Evolutionary conservation across 2,797 vertebrate genomes (phyloP).

Genomic region (Phrynocephalus guinanensis): DNA sequence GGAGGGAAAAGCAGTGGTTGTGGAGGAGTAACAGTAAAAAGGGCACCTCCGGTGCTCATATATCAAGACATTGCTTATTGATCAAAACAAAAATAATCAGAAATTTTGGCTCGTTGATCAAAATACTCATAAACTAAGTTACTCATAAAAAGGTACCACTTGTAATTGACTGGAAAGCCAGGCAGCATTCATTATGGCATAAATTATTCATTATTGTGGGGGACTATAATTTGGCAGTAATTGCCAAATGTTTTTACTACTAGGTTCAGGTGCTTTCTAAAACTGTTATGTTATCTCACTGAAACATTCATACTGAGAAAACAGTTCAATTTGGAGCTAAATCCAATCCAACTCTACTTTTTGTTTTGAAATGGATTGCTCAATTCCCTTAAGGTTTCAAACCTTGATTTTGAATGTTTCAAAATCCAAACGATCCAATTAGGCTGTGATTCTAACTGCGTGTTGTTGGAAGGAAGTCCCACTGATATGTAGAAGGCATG

Average conservation of each 20-base stretch:
- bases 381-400: not conserved
- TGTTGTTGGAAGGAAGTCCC: not conserved
- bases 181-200: constrained; percentile 59
- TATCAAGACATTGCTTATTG: no score
- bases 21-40: no score
- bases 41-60: no score
- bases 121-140: no score
- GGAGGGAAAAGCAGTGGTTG: no score
- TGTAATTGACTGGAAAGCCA: constrained; percentile 52
- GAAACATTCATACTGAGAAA: constrained; percentile 48
- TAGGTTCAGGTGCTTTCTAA: not conserved
- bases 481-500: not conserved
- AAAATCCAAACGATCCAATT: not conserved
- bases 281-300: constrained; percentile 45
- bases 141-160: no score
- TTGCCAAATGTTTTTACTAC: constrained; percentile 49
- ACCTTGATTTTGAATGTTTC: not conserved
- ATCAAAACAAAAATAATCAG: no score
- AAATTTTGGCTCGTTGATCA: no score
- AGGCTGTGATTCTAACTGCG: not conserved
- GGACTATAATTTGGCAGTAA: constrained; percentile 13
- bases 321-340: constrained; percentile 61
- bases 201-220: constrained; percentile 54
- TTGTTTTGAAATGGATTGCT: constrained; percentile 38
- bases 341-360: constrained; percentile 49